These are phyloP conservation scores for Lissonota sp. DNA, from an alignment of 2,888 invertebrate genomes.

Conservation along the genomic window DNA sequence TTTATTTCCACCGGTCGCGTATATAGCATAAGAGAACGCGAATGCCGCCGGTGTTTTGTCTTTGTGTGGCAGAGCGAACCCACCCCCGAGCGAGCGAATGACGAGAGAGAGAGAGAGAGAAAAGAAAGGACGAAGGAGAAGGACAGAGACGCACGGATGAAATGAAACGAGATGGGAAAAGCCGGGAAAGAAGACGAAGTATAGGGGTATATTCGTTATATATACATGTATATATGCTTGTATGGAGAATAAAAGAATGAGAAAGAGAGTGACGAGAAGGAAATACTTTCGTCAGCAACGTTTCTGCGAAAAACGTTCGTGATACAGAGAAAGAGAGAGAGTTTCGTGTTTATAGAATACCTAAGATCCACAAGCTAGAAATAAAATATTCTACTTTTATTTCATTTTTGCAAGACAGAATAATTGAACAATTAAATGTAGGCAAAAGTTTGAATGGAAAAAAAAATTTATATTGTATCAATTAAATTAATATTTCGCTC, in stretches of 20 bases:
- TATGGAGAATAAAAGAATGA: constrained; percentile 15
- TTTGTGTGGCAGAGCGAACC: constrained; percentile 60
- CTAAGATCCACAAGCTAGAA: no score
- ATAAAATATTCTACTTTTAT: no score
- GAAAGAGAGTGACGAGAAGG: constrained; percentile 57
- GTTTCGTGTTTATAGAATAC: no score
- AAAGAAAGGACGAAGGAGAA: constrained; percentile 30
- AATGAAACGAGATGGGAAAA: constrained; percentile 53
- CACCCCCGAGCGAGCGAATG: constrained; percentile 50
- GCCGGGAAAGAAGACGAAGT: constrained; percentile 59
- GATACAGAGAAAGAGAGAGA: constrained; percentile 11
- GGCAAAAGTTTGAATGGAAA: no score
- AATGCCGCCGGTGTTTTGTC: constrained; percentile 73
- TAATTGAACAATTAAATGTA: no score
- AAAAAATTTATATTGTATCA: no score
- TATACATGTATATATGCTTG: neutral
- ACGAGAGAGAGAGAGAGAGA: constrained; percentile 47
- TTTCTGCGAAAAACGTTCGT: constrained; percentile 49
- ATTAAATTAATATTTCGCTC: no score
- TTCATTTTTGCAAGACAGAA: no score
- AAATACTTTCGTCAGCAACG: constrained; percentile 64
- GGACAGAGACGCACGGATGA: constrained; percentile 33
- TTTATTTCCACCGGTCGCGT: constrained; percentile 74
- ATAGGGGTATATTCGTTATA: constrained; percentile 9
- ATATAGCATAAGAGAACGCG: constrained; percentile 58